phyloP scores from a whole-genome alignment of 2,888 invertebrate species.

The Chirona hameri region DNA sequence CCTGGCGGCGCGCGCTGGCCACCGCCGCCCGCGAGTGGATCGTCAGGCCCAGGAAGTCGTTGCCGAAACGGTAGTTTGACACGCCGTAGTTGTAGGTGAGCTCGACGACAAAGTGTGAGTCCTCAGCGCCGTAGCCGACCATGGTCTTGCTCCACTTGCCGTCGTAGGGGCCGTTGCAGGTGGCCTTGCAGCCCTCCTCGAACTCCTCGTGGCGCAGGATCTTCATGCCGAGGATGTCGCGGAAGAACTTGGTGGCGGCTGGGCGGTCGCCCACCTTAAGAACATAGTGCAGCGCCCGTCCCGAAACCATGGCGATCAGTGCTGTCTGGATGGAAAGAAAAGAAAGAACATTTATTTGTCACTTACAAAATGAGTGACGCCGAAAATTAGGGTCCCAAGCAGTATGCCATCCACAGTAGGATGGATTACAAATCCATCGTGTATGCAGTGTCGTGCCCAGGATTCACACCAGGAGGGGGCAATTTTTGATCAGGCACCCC shows the following conservation, averaged over 20 bases:
- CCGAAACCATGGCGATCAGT: background rate
- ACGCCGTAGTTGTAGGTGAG: conserved; percentile 97
- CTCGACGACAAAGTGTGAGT: conserved; percentile 90
- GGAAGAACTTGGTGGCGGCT: conserved; percentile 79
- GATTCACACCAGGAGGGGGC: too few relatives aligned
- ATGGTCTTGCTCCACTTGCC: conserved; percentile 99
- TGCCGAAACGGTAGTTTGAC: conserved; percentile 76
- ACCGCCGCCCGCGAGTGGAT: conserved; percentile 74
- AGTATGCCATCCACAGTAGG: too few relatives aligned
- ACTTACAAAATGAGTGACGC: too few relatives aligned
- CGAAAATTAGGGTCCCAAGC: too few relatives aligned
- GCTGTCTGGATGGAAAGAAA: background rate
- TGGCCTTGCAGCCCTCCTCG: conserved; percentile 90
- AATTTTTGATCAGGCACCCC: too few relatives aligned
- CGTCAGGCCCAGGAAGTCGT: conserved; percentile 84
- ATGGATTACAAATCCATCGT: too few relatives aligned
- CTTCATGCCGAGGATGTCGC: conserved; percentile 91
- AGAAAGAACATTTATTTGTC: too few relatives aligned
- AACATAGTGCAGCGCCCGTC: conserved; percentile 90
- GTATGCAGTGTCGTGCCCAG: too few relatives aligned
- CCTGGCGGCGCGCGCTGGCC: conserved; percentile 66
- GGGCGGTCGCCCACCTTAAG: conserved; percentile 91
- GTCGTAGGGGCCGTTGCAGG: conserved; percentile 97
- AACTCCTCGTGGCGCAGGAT: conserved; percentile 96
- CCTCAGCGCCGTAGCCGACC: conserved; percentile 96